These are phyloP conservation scores for Indicator indicator DNA, from an alignment of 2,113 vertebrate genomes.

Conservation along the genomic window DNA sequence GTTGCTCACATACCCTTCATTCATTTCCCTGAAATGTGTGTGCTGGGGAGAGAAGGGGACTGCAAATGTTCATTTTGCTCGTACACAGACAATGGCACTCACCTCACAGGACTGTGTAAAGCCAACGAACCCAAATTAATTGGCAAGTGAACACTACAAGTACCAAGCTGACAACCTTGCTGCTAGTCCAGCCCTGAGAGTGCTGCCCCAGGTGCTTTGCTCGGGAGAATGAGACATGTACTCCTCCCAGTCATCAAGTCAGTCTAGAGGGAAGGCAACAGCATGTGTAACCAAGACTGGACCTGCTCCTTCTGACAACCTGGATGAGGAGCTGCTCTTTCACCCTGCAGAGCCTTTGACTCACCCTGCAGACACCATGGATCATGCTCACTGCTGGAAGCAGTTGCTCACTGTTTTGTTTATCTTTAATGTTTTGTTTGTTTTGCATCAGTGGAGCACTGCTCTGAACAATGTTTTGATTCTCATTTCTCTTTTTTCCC, in stretches of 20 bases:
- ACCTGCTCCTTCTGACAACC: neutral
- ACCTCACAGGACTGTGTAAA: neutral
- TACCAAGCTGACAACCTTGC: neutral
- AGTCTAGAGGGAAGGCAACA: neutral
- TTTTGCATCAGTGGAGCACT: slow-evolving; percentile 14
- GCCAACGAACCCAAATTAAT: neutral
- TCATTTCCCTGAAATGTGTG: neutral
- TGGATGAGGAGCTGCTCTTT: neutral
- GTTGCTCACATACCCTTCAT: neutral
- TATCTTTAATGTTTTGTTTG: slow-evolving; percentile 11
- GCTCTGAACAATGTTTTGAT: slow-evolving; percentile 32
- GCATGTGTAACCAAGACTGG: neutral
- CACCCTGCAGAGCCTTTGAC: neutral
- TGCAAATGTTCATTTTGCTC: neutral
- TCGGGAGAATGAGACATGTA: neutral
- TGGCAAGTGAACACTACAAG: neutral
- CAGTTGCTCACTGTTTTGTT: slow-evolving; percentile 13
- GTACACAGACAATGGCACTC: neutral
- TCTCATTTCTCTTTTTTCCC: neutral
- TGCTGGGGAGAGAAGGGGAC: neutral
- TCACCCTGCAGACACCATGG: neutral
- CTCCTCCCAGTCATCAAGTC: neutral
- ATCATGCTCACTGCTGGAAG: neutral
- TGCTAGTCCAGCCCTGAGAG: neutral
- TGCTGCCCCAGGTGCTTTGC: neutral